A percentile compares a stretch with the other conserved stretches of the same genome.
Conservation (phyloP, 2,888 invertebrate species). For the Eilema caniola region DNA sequence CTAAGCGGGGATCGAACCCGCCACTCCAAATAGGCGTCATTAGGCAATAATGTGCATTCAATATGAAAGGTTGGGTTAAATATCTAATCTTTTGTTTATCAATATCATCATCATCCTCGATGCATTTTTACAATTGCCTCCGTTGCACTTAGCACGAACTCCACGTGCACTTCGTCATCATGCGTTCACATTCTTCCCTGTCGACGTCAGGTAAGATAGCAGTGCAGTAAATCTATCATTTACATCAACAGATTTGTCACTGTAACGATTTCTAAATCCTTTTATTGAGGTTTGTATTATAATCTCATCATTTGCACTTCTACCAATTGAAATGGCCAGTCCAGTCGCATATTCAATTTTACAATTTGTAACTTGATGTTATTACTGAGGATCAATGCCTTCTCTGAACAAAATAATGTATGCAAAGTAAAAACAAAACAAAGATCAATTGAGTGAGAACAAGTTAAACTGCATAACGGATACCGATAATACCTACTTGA, state of each 20-base stretch:
- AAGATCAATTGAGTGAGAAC: conserved; percentile 17
- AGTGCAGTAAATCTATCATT: not conserved
- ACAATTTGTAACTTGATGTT: not conserved
- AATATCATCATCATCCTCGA: not conserved
- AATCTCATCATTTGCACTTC: not conserved
- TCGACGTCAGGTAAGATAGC: not conserved
- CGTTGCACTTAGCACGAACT: too few species aligned
- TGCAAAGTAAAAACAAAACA: conserved; percentile 16
- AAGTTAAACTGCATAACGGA: conserved; percentile 32
- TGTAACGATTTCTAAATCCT: not conserved
- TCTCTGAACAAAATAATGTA: not conserved
- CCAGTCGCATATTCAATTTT: not conserved
- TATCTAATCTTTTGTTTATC: not conserved
- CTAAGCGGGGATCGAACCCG: too few species aligned
- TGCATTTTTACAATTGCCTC: too few species aligned
- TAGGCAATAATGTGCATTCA: not conserved
- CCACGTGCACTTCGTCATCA: too few species aligned
- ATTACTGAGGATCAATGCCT: conserved; percentile 8
- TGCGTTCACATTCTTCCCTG: too few species aligned
- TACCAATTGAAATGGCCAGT: not conserved
- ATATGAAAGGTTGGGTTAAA: not conserved
- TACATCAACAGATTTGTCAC: not conserved
- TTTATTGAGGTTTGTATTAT: too few species aligned
- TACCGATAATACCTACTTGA: conserved; percentile 44
- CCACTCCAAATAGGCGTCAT: too few species aligned